Base-by-base conservation (phyloP, 2,888 invertebrate genomes). In the Pimpla rufipes region DNA sequence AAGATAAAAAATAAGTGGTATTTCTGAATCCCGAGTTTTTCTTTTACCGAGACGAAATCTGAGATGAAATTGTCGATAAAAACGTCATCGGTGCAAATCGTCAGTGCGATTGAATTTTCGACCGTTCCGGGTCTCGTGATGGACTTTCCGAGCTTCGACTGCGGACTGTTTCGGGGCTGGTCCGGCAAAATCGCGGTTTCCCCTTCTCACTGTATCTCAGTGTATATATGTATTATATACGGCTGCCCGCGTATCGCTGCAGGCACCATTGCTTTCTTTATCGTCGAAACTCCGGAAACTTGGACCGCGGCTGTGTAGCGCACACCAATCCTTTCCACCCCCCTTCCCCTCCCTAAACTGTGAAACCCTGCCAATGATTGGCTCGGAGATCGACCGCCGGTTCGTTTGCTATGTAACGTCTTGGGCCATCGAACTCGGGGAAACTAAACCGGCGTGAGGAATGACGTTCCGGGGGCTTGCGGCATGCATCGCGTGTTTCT, bases 361-460 rank as follows among this genome's bases (percentile, higher is more conserved):
- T 18, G 66, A 52, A 66, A 52, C 29, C 64, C 55, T 55, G 75
- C 42, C 75, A 75, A 75, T 75, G 64, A 75, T 66, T 75, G 66
- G 52, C 75, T 75, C 23, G 23, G 29, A 16, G 13, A 55, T 55
- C 75, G 64, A 40, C 66, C 45, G 42, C 29, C 11, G 42, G 29
- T 45, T 45, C 71, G 71, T 71, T 57, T 71, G 42, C 21, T 16
- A 57, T 45, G 45, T 57, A 59, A 45, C 29, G n/a, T 71, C 71
- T 57, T 59, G 29, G 71, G 71, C 57, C 45, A 71, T 71, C 29
- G 71, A 71, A 71, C 71, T 40, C 45, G 8, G 57, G 40, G 57
- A 71, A 71, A 16, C 71, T 18, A 45, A 71, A 71, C 23, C 16
- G 2, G 29, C 45, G 71, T 5, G 21, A 40, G 37, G 37, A n/a